Conservation (phyloP, 2,888 invertebrate species). For the Hydropsyche betteni region DNA sequence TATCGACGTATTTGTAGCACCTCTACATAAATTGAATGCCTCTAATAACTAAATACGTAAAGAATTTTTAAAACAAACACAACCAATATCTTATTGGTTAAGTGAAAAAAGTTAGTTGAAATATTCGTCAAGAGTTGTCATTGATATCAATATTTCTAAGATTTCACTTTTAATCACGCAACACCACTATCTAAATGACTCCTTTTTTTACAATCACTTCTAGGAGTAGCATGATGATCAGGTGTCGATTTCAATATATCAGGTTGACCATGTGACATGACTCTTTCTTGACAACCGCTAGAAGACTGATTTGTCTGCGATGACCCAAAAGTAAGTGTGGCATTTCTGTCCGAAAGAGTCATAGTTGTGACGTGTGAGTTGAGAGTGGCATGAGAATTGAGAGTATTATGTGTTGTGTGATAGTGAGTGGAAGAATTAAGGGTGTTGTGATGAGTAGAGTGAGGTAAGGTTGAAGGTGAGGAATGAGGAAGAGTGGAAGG, state of each 20-base stretch:
- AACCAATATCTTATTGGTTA: too few species aligned
- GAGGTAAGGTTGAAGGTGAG: conserved; percentile 61
- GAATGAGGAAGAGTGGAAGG: conserved; percentile 61
- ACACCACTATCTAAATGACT: conserved; percentile 61
- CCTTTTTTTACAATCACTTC: conserved; percentile 58
- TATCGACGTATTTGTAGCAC: too few species aligned
- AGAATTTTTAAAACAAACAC: too few species aligned
- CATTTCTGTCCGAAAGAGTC: conserved; percentile 62
- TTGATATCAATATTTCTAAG: conserved; percentile 31
- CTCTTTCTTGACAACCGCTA: conserved; percentile 54
- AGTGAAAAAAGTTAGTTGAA: too few species aligned
- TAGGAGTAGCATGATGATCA: conserved; percentile 71
- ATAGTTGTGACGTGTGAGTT: conserved; percentile 60
- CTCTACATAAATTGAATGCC: too few species aligned
- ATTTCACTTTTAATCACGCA: conserved; percentile 58
- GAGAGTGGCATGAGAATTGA: conserved; percentile 67
- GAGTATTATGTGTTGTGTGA: conserved; percentile 66
- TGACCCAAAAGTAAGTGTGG: conserved; percentile 60
- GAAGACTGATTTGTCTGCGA: conserved; percentile 55
- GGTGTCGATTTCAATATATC: conserved; percentile 88
- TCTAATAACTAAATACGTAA: too few species aligned
- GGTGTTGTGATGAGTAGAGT: conserved; percentile 56
- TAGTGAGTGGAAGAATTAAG: conserved; percentile 56
- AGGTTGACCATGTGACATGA: conserved; percentile 72
- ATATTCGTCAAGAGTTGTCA: background rate